Base-by-base conservation (phyloP, 2,797 vertebrate genomes). In the Microctenopoma lineatum region DNA sequence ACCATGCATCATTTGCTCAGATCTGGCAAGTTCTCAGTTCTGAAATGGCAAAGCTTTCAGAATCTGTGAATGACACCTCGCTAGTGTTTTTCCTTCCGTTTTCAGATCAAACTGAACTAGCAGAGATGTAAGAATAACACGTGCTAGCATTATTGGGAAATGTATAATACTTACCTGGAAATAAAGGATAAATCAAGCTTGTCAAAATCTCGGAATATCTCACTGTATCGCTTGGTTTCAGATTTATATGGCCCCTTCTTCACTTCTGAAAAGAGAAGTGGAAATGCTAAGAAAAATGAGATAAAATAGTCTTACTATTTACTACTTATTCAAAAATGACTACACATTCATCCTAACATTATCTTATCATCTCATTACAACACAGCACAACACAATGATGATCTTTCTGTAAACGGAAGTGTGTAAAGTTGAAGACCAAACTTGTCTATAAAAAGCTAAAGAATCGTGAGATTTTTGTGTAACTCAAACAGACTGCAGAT, bases 201-300 rank as follows among this genome's bases (percentile, higher is more conserved):
- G 65, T 98, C 97, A 81, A 98, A 93, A 56, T 96, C 95, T 34
- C 95, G 89, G 85, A 98, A 95, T 85, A 98, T 98, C 84, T 98
- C 96, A 69, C 97, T 98, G 93, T 95, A 97, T 51, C 96, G 91
- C 81, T 96, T 96, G 57, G 81, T 84, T 75, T 94, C 89, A 15
- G 83, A 71, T 75, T 77, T 91, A 7, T 8, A 55, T 10, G 62
- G 68, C 18, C 45, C 27, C 52, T 54, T 86, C 58, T 70, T 89
- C 63, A 70, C 81, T 18, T 92, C 94, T 95, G 83, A 46, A 91
- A 90, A 11, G 44, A 85, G 4, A 86, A 66, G 76, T 3, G 21
- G n/a, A 70, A 66, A 68, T 55, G 1, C 13, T 48, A 27, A 72
- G 10, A 50, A 18, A 42, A 13, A 51, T 16, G 7, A 59, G 58